Conservation (phyloP, 2,888 invertebrate species). For the Mamestra brassicae region DNA sequence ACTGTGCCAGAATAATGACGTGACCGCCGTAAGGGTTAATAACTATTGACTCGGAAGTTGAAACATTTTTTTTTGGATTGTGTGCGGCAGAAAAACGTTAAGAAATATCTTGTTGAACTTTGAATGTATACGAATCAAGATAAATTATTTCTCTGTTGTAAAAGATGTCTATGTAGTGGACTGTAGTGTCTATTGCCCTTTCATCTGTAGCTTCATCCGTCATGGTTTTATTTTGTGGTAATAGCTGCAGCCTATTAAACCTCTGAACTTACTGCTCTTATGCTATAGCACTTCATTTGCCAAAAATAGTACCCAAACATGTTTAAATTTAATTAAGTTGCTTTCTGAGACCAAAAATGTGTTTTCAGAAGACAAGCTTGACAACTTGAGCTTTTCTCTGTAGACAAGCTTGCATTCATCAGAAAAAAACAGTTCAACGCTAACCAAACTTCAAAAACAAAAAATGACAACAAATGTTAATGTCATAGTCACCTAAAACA, state of each 20-base stretch:
- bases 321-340: background rate
- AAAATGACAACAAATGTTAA: no score
- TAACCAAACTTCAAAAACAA: background rate
- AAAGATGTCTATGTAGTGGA: no score
- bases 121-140: no score
- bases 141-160: no score
- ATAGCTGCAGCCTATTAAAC: no score
- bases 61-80: slow-evolving; percentile 13
- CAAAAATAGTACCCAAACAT: background rate
- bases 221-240: no score
- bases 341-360: background rate
- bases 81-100: no score
- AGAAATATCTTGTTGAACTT: no score
- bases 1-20: slow-evolving; percentile 67
- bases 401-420: background rate
- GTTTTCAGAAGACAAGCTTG: background rate
- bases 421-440: background rate
- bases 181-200: no score
- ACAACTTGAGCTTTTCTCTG: no score
- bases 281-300: background rate
- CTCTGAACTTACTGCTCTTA: no score
- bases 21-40: slow-evolving; percentile 36
- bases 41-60: slow-evolving; percentile 31
- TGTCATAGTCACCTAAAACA: slow-evolving; percentile 41
- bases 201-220: no score